Conservation (phyloP, 2,797 vertebrate species). For the Rhodeus uyekii region DNA sequence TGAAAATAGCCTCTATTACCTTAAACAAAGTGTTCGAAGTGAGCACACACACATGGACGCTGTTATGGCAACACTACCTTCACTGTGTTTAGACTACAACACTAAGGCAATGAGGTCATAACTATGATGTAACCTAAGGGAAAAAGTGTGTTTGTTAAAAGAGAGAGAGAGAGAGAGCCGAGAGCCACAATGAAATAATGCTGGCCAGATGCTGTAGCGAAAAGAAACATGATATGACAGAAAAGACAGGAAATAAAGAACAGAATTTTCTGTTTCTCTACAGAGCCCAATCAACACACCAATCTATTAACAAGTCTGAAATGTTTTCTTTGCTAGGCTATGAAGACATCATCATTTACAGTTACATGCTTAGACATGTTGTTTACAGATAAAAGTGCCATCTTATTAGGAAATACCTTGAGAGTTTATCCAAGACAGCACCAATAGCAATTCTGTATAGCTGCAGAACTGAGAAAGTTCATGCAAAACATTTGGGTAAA, state of each 20-base stretch:
- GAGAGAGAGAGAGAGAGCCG: not conserved
- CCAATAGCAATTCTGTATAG: not conserved
- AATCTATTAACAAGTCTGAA: slow-evolving; percentile 22
- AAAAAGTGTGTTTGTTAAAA: slow-evolving; percentile 41
- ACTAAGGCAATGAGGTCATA: slow-evolving; percentile 72
- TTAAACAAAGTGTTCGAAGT: slow-evolving; percentile 6
- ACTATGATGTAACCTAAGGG: slow-evolving; percentile 72
- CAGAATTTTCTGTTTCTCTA: slow-evolving; percentile 22
- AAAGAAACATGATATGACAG: slow-evolving; percentile 52
- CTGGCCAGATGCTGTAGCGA: slow-evolving; percentile 62
- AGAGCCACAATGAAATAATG: slow-evolving; percentile 56
- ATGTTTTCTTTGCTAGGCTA: not conserved
- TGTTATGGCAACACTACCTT: slow-evolving; percentile 78
- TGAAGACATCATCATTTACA: not conserved
- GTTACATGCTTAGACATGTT: not conserved
- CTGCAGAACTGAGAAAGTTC: not conserved
- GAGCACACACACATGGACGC: slow-evolving; percentile 50
- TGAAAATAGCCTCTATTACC: slow-evolving; percentile 13
- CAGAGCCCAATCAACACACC: slow-evolving; percentile 5
- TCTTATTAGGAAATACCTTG: slow-evolving; percentile 3
- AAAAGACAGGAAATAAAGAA: slow-evolving; percentile 43
- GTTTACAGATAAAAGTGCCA: not conserved
- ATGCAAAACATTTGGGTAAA: slow-evolving; percentile 6
- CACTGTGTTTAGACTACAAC: slow-evolving; percentile 70
- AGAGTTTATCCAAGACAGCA: slow-evolving; percentile 5